These are phyloP conservation scores for Spea multiplicata DNA, from an alignment of 2,113 vertebrate genomes.

Conservation along the genomic window DNA sequence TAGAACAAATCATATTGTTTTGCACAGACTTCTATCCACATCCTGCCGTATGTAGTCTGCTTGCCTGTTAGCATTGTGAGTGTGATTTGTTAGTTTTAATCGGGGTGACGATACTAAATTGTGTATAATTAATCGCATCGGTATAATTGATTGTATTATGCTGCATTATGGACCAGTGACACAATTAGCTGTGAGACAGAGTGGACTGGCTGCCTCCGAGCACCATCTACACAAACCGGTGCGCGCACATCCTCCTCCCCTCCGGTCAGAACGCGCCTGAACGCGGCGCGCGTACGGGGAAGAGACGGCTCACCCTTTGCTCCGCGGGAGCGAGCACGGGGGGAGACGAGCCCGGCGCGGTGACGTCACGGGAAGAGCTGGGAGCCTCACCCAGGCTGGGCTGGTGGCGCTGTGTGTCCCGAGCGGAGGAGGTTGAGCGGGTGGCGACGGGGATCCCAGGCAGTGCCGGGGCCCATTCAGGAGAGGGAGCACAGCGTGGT, in stretches of 20 bases:
- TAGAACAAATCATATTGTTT: too few relatives aligned
- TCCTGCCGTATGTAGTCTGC: too few relatives aligned
- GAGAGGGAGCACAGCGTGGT: conserved; percentile 49
- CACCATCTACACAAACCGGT: too few relatives aligned
- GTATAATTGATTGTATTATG: too few relatives aligned
- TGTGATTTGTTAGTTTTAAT: too few relatives aligned
- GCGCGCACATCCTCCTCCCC: background rate
- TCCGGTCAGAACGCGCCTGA: background rate
- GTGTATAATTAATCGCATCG: too few relatives aligned
- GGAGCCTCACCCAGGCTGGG: conserved; percentile 65
- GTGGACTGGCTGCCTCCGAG: too few relatives aligned
- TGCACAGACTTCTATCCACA: too few relatives aligned
- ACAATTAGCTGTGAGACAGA: too few relatives aligned
- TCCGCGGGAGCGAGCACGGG: conserved; percentile 53
- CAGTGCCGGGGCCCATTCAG: conserved; percentile 48
- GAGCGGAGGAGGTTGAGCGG: conserved; percentile 51
- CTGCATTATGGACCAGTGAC: too few relatives aligned
- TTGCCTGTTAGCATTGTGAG: too few relatives aligned
- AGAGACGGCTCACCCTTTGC: conserved; percentile 27
- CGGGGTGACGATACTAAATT: too few relatives aligned
- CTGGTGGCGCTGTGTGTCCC: conserved; percentile 46
- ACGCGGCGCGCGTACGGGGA: background rate
- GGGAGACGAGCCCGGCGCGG: conserved; percentile 62
- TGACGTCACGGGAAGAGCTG: conserved; percentile 68
- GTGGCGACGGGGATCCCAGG: conserved; percentile 51